Conservation (phyloP, 2,888 invertebrate genomes). For the Ochlodes sylvanus region DNA sequence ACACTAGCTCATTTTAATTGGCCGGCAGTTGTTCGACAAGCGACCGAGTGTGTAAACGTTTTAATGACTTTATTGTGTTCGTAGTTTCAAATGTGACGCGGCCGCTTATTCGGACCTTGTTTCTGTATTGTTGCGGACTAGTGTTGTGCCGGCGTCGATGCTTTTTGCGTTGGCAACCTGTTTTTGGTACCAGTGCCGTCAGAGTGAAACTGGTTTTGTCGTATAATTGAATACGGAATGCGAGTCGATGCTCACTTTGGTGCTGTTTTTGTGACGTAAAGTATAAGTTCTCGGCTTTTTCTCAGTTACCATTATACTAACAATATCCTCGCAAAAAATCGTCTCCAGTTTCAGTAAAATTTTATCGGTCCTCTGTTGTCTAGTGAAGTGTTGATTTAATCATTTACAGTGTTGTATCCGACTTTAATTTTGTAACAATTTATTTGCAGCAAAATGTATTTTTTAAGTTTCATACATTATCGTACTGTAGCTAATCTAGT, state of each 20-base stretch:
- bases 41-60: constrained; percentile 49
- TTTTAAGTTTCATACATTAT: too few relatives aligned
- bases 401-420: background rate
- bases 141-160: constrained; percentile 42
- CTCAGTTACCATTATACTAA: constrained; percentile 22
- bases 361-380: constrained; percentile 23
- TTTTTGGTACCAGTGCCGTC: constrained; percentile 35
- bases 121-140: constrained; percentile 43
- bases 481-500: too few relatives aligned
- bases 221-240: constrained; percentile 37
- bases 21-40: constrained; percentile 52
- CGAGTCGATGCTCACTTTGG: constrained; percentile 34
- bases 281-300: constrained; percentile 34
- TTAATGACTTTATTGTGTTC: constrained; percentile 54
- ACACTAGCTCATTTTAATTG: constrained; percentile 74
- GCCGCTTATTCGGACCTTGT: constrained; percentile 38
- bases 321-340: constrained; percentile 32
- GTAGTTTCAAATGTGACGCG: constrained; percentile 45
- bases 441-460: too few relatives aligned
- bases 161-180: constrained; percentile 36
- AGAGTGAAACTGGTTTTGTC: constrained; percentile 35
- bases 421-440: background rate
- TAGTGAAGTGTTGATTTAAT: constrained; percentile 14
- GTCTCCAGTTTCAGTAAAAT: constrained; percentile 16
- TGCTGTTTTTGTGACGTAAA: constrained; percentile 24